Base-by-base conservation (phyloP, 2,113 vertebrate genomes). In the Tinamus guttatus region DNA sequence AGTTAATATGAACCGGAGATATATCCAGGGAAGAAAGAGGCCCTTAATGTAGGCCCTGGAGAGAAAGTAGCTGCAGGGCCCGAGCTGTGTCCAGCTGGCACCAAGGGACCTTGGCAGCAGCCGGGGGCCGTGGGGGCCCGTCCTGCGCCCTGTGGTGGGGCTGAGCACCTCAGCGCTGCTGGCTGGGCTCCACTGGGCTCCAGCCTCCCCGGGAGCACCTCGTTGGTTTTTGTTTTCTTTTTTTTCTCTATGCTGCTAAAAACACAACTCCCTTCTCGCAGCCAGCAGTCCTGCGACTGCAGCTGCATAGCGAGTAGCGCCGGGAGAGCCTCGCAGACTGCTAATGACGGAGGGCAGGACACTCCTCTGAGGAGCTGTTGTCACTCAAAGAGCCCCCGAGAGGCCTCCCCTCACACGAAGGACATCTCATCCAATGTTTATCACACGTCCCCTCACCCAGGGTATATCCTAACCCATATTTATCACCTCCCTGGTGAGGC, bases 401-500 rank as follows among this genome's bases (percentile, higher is more conserved):
- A 18, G 17, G 28, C 28, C 19, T 18, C 28, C 54, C 28, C 9
- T 74, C 1, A 1, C 19, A 19, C 8, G 3, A 1, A 58, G 16
- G 9, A 45, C 24, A 14, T 34, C 34, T 43, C 25, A 25, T 74
- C 68, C 24, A 13, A 9, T 4, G 1, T 3, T 15, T 15, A 30
- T 28, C 22, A 67, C 62, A 11, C 19, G 49, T 18, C 28, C 54
- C 28, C 9, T 77, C 1, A 1, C 25, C 32, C 9, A 3, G 0
- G 18, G 16, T 5, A 41, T 24, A 12, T 34, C 34, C 47, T 32
- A 25, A 81, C 73, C 28, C 14, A 8, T 4, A 1, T 3, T 15
- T 15, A n/a, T 28, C 27, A 63, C 62, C 41, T 17, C 0, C 0
- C 4, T 0, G 2, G 19, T 1, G 2, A 90, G 20, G 27, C 30